phyloP scores from a whole-genome alignment of 2,888 invertebrate genomes.

The Drosophila formosana region DNA sequence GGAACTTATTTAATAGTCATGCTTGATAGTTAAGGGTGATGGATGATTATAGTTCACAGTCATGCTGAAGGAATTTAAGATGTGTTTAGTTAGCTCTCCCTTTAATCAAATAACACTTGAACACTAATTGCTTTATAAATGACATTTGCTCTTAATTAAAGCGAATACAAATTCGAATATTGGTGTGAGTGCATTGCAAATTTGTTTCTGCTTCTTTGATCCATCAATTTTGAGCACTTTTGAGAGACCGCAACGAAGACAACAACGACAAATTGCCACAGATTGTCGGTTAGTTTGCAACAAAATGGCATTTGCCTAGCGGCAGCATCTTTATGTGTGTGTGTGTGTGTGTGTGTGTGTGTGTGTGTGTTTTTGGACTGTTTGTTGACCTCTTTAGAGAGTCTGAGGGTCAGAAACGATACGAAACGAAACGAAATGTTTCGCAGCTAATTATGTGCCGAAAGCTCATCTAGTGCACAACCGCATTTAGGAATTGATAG shows the following conservation, averaged over 20 bases:
- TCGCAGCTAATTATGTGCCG: conserved; percentile 55
- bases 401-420: background rate
- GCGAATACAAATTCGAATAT: background rate
- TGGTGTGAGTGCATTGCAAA: background rate
- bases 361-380: conserved; percentile 1
- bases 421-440: conserved; percentile 9
- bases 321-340: conserved; percentile 2
- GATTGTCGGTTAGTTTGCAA: conserved; percentile 38
- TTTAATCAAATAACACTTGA: conserved; percentile 4
- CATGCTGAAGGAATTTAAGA: background rate
- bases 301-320: conserved; percentile 15
- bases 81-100: background rate
- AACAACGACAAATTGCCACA: conserved; percentile 37
- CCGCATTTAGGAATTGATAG: conserved; percentile 54
- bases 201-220: conserved; percentile 8
- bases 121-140: conserved; percentile 5
- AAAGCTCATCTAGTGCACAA: conserved; percentile 45
- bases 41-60: conserved; percentile 11
- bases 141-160: conserved; percentile 3
- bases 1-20: conserved; percentile 21
- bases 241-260: conserved; percentile 13
- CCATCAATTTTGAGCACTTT: conserved; percentile 15
- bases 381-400: conserved; percentile 4
- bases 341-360: background rate
- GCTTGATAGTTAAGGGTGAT: conserved; percentile 32